Evolutionary conservation across 2,797 vertebrate genomes (phyloP).

Genomic region (Lepus oiostolus): DNA sequence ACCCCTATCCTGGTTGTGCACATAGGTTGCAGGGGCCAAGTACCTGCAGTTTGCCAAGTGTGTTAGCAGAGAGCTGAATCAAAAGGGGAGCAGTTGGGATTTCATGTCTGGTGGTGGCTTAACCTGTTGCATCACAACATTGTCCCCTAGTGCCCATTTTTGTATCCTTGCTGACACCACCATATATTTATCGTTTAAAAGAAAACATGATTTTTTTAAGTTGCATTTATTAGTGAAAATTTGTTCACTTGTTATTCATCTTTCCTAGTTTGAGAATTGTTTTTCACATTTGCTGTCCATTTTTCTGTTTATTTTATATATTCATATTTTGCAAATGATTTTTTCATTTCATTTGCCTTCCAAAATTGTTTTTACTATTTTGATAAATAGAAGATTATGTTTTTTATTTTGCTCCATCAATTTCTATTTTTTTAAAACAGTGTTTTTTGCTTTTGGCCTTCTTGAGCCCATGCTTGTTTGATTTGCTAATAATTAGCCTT

Average conservation of each 20-base stretch:
- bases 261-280: neutral
- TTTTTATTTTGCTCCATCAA: neutral
- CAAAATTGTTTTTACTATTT: neutral
- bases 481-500: slow-evolving; percentile 21
- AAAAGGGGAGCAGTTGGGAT: too few relatives aligned
- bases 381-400: neutral
- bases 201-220: slow-evolving; percentile 6
- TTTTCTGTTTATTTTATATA: slow-evolving; percentile 37
- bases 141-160: neutral
- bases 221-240: slow-evolving; percentile 26
- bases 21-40: neutral
- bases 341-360: slow-evolving; percentile 28
- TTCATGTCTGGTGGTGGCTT: too few relatives aligned
- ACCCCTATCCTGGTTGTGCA: too few relatives aligned
- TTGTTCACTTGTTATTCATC: neutral
- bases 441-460: neutral
- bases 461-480: neutral
- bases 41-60: neutral
- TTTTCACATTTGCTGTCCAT: neutral
- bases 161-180: neutral
- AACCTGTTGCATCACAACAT: too few relatives aligned
- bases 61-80: too few relatives aligned
- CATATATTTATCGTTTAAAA: neutral
- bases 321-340: neutral
- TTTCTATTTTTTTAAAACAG: neutral